Conservation (phyloP, 2,797 vertebrate species). For the Megaceryle alcyon region DNA sequence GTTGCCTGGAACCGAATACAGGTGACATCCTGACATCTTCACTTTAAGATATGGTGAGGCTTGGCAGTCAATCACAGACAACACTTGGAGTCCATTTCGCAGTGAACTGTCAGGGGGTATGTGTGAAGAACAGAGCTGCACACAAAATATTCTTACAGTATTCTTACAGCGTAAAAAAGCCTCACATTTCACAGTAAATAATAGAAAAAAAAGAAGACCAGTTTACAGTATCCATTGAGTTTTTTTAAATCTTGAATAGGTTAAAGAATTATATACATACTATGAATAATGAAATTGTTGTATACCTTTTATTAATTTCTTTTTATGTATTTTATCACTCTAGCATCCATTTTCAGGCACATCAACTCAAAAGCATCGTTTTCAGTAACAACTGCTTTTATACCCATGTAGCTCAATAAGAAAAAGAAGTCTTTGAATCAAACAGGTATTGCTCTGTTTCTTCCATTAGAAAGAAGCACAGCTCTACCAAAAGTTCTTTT, state of each 20-base stretch:
- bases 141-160: background rate
- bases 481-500: background rate
- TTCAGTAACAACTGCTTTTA: background rate
- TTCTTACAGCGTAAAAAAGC: background rate
- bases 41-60: background rate
- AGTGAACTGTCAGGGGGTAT: background rate
- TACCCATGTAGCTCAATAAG: background rate
- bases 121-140: background rate
- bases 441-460: background rate
- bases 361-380: background rate
- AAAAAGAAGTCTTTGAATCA: background rate
- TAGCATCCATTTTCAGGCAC: background rate
- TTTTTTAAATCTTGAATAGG: background rate
- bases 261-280: background rate
- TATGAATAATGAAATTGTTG: background rate
- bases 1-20: background rate
- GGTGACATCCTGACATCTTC: background rate
- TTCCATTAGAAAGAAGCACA: background rate
- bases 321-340: background rate
- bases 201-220: background rate
- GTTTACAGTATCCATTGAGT: background rate
- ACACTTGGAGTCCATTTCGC: background rate
- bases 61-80: background rate
- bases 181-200: background rate
- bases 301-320: background rate